These are phyloP conservation scores for Drosophila lutescens DNA, from an alignment of 2,888 invertebrate species.

Conservation along the genomic window DNA sequence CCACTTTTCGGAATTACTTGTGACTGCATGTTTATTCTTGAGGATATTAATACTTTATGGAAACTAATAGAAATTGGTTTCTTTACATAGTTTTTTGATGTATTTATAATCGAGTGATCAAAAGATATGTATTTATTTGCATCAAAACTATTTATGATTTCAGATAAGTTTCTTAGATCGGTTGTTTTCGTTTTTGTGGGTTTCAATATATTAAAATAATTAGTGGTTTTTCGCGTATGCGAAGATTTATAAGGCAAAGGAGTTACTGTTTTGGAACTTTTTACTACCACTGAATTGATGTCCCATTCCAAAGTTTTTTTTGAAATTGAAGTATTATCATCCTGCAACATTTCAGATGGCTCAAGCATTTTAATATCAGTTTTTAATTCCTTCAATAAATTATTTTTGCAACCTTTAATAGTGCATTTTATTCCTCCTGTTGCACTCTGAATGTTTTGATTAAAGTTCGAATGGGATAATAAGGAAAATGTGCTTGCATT, in stretches of 20 bases:
- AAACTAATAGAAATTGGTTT: neutral
- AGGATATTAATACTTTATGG: neutral
- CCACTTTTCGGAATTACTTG: neutral
- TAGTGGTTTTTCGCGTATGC: neutral
- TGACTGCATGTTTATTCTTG: neutral
- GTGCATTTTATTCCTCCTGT: neutral
- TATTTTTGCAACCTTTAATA: neutral
- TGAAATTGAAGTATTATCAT: neutral
- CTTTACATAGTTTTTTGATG: neutral
- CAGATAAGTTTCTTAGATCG: neutral
- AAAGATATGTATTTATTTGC: neutral
- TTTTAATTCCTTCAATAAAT: neutral
- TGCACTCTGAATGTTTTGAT: neutral
- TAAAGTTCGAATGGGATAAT: neutral
- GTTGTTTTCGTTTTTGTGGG: neutral
- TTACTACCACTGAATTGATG: neutral
- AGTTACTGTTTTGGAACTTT: neutral
- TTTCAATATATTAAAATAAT: conserved; percentile 1
- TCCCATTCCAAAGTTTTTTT: neutral
- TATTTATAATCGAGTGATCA: neutral
- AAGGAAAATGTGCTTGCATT: neutral
- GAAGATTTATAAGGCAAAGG: neutral
- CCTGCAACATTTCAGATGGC: conserved; percentile 21
- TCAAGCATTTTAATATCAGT: conserved; percentile 5
- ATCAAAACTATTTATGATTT: neutral